Base-by-base conservation (phyloP, 2,797 vertebrate genomes). In the Thalassophryne amazonica region DNA sequence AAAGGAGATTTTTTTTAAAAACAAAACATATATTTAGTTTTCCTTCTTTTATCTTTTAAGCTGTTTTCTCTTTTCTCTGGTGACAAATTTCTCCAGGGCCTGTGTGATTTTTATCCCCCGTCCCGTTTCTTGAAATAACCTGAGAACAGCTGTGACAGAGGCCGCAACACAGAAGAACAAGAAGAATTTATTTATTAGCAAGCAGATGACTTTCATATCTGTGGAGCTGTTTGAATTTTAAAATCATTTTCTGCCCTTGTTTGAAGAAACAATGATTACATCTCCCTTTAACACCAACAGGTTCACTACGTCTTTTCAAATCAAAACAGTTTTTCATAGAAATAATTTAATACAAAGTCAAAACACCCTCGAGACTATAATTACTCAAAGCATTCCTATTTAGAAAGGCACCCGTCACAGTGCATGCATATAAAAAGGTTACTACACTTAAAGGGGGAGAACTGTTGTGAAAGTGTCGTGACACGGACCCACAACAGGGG, bases 1-100 rank as follows among this genome's bases (percentile, higher is more conserved):
- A 33, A 19, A 54, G 39, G 58, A 74, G 63, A 66, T 68, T 69
- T 48, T 60, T 65, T 59, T 43, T 70, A n/a, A n/a, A n/a, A n/a
- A n/a, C n/a, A n/a, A n/a, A n/a, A n/a, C n/a, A n/a, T n/a, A n/a
- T n/a, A n/a, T 59, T 71, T 70, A 13, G 38, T 75, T 55, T 54
- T 21, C 32, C 21, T 40, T 51, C 36, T 54, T 32, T 54, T 55
- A 71, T 76, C 72, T 50, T 42, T 65, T 60, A 59, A 49, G 39
- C 19, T 50, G 15, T 30, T 45, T 63, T 53, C 29, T 12, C 36
- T 56, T 30, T 3, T 66, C 56, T 58, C 38, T 30, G 37, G 57
- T 66, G 62, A 75, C 61, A 76, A 9, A 70, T 70, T 55, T 59
- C 66, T 78, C 31, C 1, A 21, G 52, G 66, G 60, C 62, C 55